Evolutionary conservation across 2,113 vertebrate species (phyloP), one percentile per base, ranked within the genome.

Genomic region (Pycnonotus jocosus): DNA sequence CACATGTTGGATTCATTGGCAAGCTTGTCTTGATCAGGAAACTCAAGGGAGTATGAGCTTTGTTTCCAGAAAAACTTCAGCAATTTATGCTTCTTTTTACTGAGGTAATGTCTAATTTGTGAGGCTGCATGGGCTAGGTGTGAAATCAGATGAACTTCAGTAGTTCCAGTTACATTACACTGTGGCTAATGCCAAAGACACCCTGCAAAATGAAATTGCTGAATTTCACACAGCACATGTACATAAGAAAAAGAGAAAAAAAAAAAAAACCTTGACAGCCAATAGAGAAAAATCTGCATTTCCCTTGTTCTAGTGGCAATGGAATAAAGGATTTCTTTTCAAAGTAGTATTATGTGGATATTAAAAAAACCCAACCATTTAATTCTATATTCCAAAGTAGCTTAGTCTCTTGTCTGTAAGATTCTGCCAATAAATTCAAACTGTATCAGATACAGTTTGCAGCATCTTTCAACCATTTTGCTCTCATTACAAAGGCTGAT

Each of bases 141-240:
- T 96, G 95, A 97, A 97, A 96, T 95, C 90, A 95, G 87, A 92
- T 92, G 92, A 96, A 96, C 93, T 92, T 95, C 74, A 81, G 81
- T 77, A 88, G 66, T 71, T 92, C n/a, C 78, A 82, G 84, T 94
- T 94, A 24, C 68, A 78, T 88, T 95, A 31, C 87, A 86, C 90
- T 97, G 95, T 92, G 74, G 90, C 87, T 95, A 96, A 97, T 95
- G 85, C 81, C 94, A 93, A 91, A 96, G 95, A 94, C 92, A 94
- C 68, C 48, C 87, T 96, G 93, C 95, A 90, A 96, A 97, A 96
- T 94, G 84, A 90, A 96, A 95, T 91, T 87, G 84, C 68, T 77
- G 87, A 86, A 82, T 95, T 96, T 95, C 93, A 86, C 86, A 88
- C 81, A 73, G 68, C 62, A 79, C 87, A 88, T 86, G 90, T 56